Conservation (phyloP, 2,113 vertebrate genomes). For the Alosa alosa region DNA sequence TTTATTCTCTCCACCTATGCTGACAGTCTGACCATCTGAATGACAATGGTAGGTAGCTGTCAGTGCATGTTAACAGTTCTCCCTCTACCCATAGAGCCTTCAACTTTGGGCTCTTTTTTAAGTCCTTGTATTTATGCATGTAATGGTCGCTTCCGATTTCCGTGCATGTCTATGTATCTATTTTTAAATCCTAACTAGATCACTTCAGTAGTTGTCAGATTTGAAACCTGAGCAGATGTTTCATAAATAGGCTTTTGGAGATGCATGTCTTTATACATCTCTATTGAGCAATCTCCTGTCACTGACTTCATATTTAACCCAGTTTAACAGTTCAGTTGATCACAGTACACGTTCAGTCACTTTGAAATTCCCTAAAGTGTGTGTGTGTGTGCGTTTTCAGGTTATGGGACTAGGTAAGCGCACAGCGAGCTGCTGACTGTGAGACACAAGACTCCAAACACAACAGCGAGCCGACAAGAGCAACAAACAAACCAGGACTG, state of each 20-base stretch:
- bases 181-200: not conserved
- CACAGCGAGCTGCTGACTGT: slow-evolving; percentile 2
- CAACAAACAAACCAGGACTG: not conserved
- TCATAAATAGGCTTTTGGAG: not conserved
- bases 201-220: not conserved
- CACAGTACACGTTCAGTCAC: not conserved
- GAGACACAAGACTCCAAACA: not conserved
- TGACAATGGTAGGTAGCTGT: slow-evolving; percentile 14
- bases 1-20: not conserved
- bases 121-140: not conserved
- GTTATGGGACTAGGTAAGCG: slow-evolving; percentile 15
- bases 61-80: not conserved
- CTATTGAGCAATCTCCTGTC: not conserved
- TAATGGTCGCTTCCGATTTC: not conserved
- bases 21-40: slow-evolving; percentile 17
- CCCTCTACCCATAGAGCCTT: not conserved
- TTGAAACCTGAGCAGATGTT: not conserved
- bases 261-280: not conserved
- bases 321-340: not conserved
- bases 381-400: not conserved
- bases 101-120: not conserved
- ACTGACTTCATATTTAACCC: not conserved
- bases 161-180: not conserved
- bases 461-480: not conserved
- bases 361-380: not conserved